Evolutionary conservation across 2,797 vertebrate genomes (phyloP), one percentile per base, ranked within the genome.

Genomic region (Schizopygopsis malacanthus): DNA sequence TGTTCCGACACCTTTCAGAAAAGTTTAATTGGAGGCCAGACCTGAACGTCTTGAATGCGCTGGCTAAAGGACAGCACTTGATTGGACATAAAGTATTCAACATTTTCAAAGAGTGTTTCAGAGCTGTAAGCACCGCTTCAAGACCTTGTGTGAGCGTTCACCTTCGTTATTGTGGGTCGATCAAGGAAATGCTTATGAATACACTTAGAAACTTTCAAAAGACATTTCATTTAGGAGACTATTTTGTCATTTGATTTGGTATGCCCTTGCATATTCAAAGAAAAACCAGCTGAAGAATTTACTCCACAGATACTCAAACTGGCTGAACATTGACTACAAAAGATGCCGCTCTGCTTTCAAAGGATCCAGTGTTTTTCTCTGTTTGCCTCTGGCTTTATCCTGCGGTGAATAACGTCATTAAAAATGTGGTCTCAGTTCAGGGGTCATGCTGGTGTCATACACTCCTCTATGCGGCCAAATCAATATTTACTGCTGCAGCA

Each of bases 111-210:
- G 39, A 43, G 4, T 5, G 12, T 72, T 72, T 72, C 9, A 41
- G 6, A 78, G 50, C 65, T 54, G 20, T 65, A 18, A 28, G 6
- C 41, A 11, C 25, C 37, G 28, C 25, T 18, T 56, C 47, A 69
- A 78, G 61, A 54, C 61, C 75, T 37, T 8, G 11, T 43, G 16
- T 13, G 25, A 84, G 50, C 33, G 45, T 37, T 79, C n/a, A 78
- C 37, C 37, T 79, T 59, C 39, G 28, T 70, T 45, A 84, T 52
- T 84, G 73, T 43, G 25, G 50, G 41, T 13, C 50, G 16, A 11
- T 78, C 50, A 45, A 84, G 50, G 83, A 79, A 56, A 84, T 8
- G 50, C 83, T 84, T 2, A 5, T 37, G 83, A 79, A 79, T 59
- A 16, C 33, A 84, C n/a, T 28, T 18, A 6, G 10, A 70, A 71